These are phyloP conservation scores for Liasis olivaceus DNA, from an alignment of 2,797 vertebrate genomes.

Conservation along the genomic window DNA sequence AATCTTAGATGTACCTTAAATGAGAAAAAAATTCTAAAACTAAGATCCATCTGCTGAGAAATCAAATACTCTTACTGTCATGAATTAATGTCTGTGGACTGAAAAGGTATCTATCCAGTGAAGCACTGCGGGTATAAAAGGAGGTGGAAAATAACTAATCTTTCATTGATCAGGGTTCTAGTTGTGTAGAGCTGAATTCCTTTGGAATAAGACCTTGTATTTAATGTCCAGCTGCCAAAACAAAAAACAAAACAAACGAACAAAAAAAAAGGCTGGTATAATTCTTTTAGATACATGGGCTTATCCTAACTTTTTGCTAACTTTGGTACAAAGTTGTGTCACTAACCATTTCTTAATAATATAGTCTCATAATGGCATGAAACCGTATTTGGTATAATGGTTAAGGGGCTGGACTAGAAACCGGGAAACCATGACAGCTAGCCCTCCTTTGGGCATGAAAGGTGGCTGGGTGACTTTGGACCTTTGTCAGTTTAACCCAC, in stretches of 20 bases:
- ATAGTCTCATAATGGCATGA: not conserved
- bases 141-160: constrained; percentile 5
- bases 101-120: constrained; percentile 8
- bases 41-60: not conserved
- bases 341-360: not conserved
- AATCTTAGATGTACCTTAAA: constrained; percentile 9
- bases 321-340: not conserved
- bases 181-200: constrained; percentile 9
- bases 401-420: not conserved
- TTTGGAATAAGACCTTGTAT: constrained; percentile 13
- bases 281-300: not conserved
- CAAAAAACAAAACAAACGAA: not conserved
- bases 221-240: constrained; percentile 9
- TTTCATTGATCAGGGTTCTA: constrained; percentile 1
- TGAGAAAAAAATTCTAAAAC: not conserved
- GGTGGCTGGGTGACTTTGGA: too few relatives aligned
- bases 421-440: not conserved
- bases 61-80: not conserved
- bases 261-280: not conserved
- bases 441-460: too few relatives aligned
- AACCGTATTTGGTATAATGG: not conserved
- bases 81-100: not conserved
- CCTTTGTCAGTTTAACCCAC: too few relatives aligned
- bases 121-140: constrained; percentile 6
- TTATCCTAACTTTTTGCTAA: not conserved